A percentile compares a stretch with the other conserved stretches of the same genome.
These are phyloP conservation scores for Papilio polytes DNA, from an alignment of 1,140 invertebrate genomes.

Conservation along the genomic window DNA sequence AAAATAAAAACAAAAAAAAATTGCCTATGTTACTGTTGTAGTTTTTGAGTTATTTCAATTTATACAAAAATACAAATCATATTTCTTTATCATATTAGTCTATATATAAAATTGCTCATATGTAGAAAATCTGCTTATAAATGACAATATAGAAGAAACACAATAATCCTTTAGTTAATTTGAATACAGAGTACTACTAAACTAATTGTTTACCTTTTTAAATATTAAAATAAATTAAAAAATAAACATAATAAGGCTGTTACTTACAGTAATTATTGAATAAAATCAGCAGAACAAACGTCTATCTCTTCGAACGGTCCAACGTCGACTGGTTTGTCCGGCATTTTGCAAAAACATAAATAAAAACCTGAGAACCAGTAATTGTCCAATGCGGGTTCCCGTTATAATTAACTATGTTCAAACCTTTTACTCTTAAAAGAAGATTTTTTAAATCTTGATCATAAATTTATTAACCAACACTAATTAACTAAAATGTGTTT, in stretches of 20 bases:
- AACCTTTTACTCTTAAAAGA: background rate
- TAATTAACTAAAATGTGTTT: background rate
- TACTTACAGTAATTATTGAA: constrained; percentile 11
- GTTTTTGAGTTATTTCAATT: too few species aligned
- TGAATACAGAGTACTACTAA: background rate
- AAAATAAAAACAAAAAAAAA: too few species aligned
- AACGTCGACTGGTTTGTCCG: constrained; percentile 8
- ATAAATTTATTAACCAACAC: background rate
- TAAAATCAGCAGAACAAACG: background rate
- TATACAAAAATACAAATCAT: too few species aligned
- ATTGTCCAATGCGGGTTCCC: constrained; percentile 27
- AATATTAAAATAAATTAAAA: background rate
- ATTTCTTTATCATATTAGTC: too few species aligned
- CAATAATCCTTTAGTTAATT: background rate
- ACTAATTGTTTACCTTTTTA: background rate
- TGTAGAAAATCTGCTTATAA: background rate
- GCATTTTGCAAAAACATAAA: constrained; percentile 31
- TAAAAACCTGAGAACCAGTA: constrained; percentile 22
- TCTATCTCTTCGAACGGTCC: background rate
- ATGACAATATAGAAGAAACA: background rate
- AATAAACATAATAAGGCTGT: background rate
- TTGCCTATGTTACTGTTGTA: too few species aligned
- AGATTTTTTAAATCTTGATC: background rate
- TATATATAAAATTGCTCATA: too few species aligned
- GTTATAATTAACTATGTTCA: background rate